Conservation (phyloP, 2,797 vertebrate genomes). For the Pantherophis vulpinus region DNA sequence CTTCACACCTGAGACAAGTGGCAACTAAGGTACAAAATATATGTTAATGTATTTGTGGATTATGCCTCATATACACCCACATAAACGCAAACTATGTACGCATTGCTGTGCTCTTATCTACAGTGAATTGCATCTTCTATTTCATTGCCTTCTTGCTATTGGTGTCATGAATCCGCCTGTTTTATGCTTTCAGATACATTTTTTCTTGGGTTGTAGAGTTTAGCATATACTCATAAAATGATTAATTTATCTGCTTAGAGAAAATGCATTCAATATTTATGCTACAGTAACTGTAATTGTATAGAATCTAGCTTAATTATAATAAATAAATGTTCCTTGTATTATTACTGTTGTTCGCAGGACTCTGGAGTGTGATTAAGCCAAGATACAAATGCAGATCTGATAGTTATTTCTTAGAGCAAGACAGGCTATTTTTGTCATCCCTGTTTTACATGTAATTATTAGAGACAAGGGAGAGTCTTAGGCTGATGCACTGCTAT, state of each 20-base stretch:
- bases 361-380: conserved; percentile 27
- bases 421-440: background rate
- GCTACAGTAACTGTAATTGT: conserved; percentile 36
- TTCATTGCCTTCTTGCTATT: conserved; percentile 4
- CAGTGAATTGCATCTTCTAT: conserved; percentile 19
- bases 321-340: conserved; percentile 38
- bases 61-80: background rate
- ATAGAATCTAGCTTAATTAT: conserved; percentile 33
- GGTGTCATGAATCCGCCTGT: conserved; percentile 10
- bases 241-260: conserved; percentile 35
- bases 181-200: conserved; percentile 32
- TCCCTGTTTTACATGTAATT: conserved; percentile 12
- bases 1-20: background rate
- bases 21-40: background rate
- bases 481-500: background rate
- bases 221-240: conserved; percentile 33
- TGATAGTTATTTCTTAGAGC: conserved; percentile 10
- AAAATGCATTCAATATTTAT: conserved; percentile 38
- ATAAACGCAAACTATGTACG: background rate
- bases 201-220: conserved; percentile 20
- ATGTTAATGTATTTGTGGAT: background rate
- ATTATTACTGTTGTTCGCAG: conserved; percentile 31
- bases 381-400: conserved; percentile 14
- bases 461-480: background rate
- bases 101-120: conserved; percentile 3